Percentiles rank a stretch among this genome's conserved stretches.
Evolutionary conservation across 2,113 vertebrate genomes (phyloP).

Genomic region (Hyaena hyaena): DNA sequence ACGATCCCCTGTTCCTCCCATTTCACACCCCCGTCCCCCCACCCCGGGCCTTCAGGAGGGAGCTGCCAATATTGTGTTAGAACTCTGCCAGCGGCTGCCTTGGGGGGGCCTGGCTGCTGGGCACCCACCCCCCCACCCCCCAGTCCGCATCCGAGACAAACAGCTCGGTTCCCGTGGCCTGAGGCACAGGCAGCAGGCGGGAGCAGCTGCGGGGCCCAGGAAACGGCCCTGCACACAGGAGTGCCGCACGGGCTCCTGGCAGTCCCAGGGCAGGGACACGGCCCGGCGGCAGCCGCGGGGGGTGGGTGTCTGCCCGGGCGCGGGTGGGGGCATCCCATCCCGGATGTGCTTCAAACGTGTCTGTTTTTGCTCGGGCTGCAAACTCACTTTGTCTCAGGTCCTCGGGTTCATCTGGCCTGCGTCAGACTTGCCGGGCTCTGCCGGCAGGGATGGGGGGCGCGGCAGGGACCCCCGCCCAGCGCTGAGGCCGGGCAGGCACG

Average conservation of each 20-base stretch:
- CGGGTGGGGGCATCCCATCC: rapidly evolving
- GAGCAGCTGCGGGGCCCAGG: background rate
- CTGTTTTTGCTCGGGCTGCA: background rate
- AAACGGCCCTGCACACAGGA: background rate
- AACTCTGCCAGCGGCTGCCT: background rate
- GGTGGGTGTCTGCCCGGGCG: rapidly evolving
- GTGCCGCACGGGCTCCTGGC: rapidly evolving
- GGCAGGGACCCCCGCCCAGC: no score
- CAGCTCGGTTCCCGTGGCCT: rapidly evolving
- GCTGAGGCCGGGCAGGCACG: background rate
- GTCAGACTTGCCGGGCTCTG: background rate
- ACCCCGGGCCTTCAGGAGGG: background rate
- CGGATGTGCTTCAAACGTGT: no score
- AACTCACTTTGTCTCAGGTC: no score
- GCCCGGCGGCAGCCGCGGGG: background rate
- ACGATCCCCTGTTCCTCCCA: no score
- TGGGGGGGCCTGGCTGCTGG: background rate
- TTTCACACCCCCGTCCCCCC: rapidly evolving
- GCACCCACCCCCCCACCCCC: no score
- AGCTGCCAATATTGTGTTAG: background rate
- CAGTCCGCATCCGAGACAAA: rapidly evolving
- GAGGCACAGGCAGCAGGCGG: rapidly evolving
- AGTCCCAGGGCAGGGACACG: rapidly evolving
- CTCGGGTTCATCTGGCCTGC: background rate
- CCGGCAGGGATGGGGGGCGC: background rate